Percentiles rank a stretch among this genome's conserved stretches.
These are phyloP conservation scores for Otolemur garnettii DNA, from an alignment of 2,113 vertebrate genomes.

Conservation along the genomic window DNA sequence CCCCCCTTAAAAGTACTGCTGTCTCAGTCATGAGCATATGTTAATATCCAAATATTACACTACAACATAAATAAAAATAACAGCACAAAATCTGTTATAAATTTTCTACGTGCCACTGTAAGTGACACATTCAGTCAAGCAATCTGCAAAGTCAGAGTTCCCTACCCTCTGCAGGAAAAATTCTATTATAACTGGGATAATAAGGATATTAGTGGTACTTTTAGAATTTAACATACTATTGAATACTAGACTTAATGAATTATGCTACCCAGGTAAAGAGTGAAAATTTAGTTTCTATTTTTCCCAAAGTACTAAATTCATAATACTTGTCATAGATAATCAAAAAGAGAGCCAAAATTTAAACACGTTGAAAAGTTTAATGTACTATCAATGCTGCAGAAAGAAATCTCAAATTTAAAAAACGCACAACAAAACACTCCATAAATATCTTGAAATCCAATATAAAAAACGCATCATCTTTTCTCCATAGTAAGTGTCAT, in stretches of 20 bases:
- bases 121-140: neutral
- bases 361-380: neutral
- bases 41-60: neutral
- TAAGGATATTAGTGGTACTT: neutral
- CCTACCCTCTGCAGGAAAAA: neutral
- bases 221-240: conserved; percentile 24
- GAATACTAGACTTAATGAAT: neutral
- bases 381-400: neutral
- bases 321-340: neutral
- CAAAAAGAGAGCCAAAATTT: neutral
- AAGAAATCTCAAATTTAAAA: conserved; percentile 51
- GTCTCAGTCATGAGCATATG: neutral
- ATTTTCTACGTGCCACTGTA: neutral
- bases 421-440: neutral
- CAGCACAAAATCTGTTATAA: neutral
- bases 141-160: neutral
- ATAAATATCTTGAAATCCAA: neutral
- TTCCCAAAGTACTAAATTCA: conserved; percentile 15
- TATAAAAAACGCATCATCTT: neutral
- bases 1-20: neutral
- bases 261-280: neutral
- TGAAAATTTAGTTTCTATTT: neutral
- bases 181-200: neutral
- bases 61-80: conserved; percentile 39
- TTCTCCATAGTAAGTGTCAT: neutral